A percentile compares a stretch with the other conserved stretches of the same genome.
phyloP scores from a whole-genome alignment of 2,797 vertebrate genomes.

The Diglossa cyanea region DNA sequence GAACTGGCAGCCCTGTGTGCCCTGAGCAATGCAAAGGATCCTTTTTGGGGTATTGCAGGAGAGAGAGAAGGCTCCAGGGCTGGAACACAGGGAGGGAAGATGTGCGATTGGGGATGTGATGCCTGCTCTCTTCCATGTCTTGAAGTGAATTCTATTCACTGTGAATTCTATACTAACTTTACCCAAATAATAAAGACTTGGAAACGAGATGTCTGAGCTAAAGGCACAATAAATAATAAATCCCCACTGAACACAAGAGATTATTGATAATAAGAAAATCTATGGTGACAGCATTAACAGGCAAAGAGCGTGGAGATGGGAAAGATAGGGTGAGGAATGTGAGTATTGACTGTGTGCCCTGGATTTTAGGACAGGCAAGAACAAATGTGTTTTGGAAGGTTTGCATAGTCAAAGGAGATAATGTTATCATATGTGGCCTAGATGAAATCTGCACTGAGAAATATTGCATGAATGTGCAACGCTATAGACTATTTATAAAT shows the following conservation, averaged over 20 bases:
- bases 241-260: not conserved
- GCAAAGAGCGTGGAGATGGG: not conserved
- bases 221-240: not conserved
- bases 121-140: not conserved
- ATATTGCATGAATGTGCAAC: not conserved
- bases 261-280: not conserved
- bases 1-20: rapidly evolving
- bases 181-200: not conserved
- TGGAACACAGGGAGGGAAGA: not conserved
- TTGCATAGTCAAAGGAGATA: not conserved
- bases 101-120: not conserved
- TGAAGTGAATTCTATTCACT: not conserved
- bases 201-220: not conserved
- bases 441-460: not conserved
- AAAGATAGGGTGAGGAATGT: not conserved
- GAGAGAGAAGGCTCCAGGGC: not conserved
- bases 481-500: not conserved
- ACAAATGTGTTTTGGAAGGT: not conserved
- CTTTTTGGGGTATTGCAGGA: not conserved
- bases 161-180: not conserved
- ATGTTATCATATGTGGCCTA: not conserved
- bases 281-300: not conserved
- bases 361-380: not conserved
- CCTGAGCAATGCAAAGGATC: not conserved
- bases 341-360: not conserved